These are phyloP conservation scores for Schrankia costaestrigalis DNA, from an alignment of 2,888 invertebrate genomes.

Conservation along the genomic window DNA sequence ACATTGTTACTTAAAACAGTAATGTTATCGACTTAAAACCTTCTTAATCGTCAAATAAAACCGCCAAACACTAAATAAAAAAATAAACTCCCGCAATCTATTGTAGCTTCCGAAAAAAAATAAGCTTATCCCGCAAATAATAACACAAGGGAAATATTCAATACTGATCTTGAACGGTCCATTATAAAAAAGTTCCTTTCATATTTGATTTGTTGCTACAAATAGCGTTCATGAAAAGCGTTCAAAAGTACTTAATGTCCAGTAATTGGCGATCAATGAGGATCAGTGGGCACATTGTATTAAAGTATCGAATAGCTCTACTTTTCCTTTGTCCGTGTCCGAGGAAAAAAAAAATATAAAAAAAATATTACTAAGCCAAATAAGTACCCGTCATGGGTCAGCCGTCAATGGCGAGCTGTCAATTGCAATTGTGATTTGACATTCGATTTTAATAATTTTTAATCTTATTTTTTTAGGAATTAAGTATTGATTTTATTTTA, in stretches of 20 bases:
- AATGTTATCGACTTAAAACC: conserved; percentile 42
- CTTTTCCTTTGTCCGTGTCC: conserved; percentile 60
- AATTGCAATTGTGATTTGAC: conserved; percentile 59
- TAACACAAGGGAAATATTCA: conserved; percentile 54
- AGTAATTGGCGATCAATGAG: conserved; percentile 81
- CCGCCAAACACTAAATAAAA: conserved; percentile 37
- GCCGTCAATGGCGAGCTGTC: conserved; percentile 57
- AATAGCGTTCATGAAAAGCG: conserved; percentile 76
- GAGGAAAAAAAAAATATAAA: conserved; percentile 55
- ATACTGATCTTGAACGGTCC: conserved; percentile 66
- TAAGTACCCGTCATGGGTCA: conserved; percentile 65
- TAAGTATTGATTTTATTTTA: no score
- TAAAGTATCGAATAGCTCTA: conserved; percentile 61
- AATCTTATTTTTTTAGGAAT: neutral
- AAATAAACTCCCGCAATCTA: conserved; percentile 46
- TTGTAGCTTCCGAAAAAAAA: conserved; percentile 63
- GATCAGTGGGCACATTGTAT: conserved; percentile 80
- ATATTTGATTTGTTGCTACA: conserved; percentile 78
- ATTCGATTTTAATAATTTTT: conserved; percentile 46
- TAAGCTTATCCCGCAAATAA: conserved; percentile 57
- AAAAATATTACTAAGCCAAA: conserved; percentile 49
- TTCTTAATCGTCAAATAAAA: conserved; percentile 41
- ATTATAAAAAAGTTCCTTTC: conserved; percentile 63
- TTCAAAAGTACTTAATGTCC: conserved; percentile 79
- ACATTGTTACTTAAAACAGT: no score